Evolutionary conservation across 1,140 invertebrate genomes (phyloP).

Genomic region (Heterodera schachtii): DNA sequence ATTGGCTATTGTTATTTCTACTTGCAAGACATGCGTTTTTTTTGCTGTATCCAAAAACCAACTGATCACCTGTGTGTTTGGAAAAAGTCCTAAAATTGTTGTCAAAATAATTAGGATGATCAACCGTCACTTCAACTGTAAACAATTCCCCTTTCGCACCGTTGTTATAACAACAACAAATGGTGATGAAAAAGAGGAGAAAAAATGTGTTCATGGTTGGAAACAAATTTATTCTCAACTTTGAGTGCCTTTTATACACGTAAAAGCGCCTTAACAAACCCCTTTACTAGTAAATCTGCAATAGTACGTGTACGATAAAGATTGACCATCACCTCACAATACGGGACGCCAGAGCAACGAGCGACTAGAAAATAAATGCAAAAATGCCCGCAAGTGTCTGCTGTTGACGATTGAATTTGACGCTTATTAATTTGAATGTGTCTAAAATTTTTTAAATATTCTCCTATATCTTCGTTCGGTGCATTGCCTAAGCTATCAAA

Average conservation of each 20-base stretch:
- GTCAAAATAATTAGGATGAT: no score
- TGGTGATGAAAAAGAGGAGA: no score
- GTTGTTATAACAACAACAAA: no score
- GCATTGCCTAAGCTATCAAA: constrained; percentile 18
- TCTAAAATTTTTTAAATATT: background rate
- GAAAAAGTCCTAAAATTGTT: no score
- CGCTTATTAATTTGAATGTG: constrained; percentile 10
- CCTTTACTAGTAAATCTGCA: background rate
- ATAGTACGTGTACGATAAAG: background rate
- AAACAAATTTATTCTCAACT: no score
- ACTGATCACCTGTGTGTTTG: no score
- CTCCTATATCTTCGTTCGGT: background rate
- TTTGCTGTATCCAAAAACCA: no score
- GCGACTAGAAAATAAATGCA: constrained; percentile 17
- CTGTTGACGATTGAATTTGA: background rate
- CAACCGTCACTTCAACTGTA: no score
- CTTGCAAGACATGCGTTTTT: no score
- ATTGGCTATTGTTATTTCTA: no score
- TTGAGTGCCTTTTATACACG: background rate
- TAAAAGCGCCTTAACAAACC: background rate
- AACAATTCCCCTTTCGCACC: no score
- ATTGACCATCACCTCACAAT: background rate
- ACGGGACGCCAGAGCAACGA: background rate
- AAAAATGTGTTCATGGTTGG: no score
- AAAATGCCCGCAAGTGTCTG: constrained; percentile 24